Conservation (phyloP, 2,113 vertebrate species). For the Nothoprocta pentlandii region DNA sequence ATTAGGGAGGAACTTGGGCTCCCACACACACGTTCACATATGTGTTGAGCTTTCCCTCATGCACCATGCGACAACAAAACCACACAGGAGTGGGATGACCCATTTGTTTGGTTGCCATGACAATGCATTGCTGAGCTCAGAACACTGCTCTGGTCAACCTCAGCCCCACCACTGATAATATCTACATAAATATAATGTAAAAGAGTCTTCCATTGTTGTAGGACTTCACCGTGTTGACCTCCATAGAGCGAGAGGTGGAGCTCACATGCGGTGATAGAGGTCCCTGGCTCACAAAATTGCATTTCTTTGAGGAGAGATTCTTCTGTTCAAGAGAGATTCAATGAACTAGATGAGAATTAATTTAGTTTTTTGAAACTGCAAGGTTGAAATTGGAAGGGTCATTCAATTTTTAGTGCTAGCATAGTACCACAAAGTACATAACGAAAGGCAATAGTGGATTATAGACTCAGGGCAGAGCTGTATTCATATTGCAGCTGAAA, state of each 20-base stretch:
- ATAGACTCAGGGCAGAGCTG: not conserved
- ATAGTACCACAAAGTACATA: not conserved
- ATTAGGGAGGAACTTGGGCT: not conserved
- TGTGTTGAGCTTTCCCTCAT: not conserved
- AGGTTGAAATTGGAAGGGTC: not conserved
- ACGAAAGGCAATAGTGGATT: not conserved
- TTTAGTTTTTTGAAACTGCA: not conserved
- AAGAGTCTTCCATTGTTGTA: not conserved
- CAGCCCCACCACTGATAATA: not conserved
- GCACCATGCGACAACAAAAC: not conserved
- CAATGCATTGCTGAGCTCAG: not conserved
- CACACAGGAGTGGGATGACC: constrained; percentile 18
- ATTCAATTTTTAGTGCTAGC: not conserved
- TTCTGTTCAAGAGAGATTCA: not conserved
- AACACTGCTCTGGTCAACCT: not conserved
- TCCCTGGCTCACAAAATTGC: not conserved
- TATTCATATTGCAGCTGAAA: not conserved
- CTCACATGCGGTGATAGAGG: not conserved
- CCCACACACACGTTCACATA: fast-evolving
- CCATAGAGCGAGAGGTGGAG: not conserved
- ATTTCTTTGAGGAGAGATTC: not conserved
- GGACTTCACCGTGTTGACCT: not conserved
- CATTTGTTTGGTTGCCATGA: constrained; percentile 68
- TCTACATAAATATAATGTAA: not conserved
- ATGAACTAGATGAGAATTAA: not conserved